Evolutionary conservation across 2,888 invertebrate species (phyloP), one percentile per base, ranked within the genome.

Genomic region (Hypsopygia costalis): DNA sequence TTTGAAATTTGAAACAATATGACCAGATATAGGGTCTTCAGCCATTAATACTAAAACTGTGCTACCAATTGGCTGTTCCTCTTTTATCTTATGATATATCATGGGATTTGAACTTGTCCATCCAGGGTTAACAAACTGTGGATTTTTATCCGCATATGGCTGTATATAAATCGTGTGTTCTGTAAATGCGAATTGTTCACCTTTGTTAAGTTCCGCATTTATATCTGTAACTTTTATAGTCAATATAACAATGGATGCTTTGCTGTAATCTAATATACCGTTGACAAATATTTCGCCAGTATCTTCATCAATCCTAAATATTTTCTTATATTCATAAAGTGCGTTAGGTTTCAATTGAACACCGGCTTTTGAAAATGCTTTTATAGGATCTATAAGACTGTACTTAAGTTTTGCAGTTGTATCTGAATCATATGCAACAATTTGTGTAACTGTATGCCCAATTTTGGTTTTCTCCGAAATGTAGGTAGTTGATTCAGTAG

Each of bases 91-190:
- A 1, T 93, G 87, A 36, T 91, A 89, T 21, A 95, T 92, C 0
- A 91, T 79, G 0, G 94, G 93, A 50, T 92, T 92, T 0, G 92
- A 91, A 20, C 91, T 91, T 0, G 92, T 92, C 95, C 95, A 95
- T 1, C 93, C 93, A 0, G 91, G 69, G 52, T 94, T 92, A 1
- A 91, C 91, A 52, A 95, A 94, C 21, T 93, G 90, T 0, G 95
- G 94, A 72, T 94, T 93, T 56, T 93, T 92, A 52, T 94, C 94
- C 47, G 93, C 92, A 63, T 93, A 93, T 0, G 94, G 94, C 65
- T 95, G 94, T 20, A 95, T 91, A 62, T 94, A 95, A 29, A 95
- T 88, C 0, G 94, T 94, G 4, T 94, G 92, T 59, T 95, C 94
- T 0, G 91, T 91, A 37, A 87, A 77, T 35, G 91, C 92, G 31